Evolutionary conservation across 2,888 invertebrate species (phyloP), one percentile per base, ranked within the genome.

Genomic region (Oligia strigilis): DNA sequence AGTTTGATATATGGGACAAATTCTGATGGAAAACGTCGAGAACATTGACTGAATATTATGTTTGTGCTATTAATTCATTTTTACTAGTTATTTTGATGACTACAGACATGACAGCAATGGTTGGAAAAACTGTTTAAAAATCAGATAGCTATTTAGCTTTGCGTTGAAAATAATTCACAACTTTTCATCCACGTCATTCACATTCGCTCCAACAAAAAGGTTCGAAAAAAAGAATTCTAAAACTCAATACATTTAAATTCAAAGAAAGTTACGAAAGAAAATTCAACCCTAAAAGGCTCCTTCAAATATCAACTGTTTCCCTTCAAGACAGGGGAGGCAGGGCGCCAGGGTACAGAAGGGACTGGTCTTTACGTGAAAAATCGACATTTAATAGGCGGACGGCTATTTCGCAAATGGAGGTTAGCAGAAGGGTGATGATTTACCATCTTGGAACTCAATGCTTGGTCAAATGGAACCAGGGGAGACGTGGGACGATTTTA

Each of bases 371-470:
- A 94, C 92, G 94, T 96, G 96, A 97, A 95, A 96, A 96, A 97
- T 96, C 94, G 96, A 94, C 95, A 94, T 96, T 96, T 96, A 96
- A 96, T 96, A 96, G 96, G 94, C 93, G 94, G 91, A 91, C 92
- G 94, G 95, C 95, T 92, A 93, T 93, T 93, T 90, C 91, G 91
- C 88, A 92, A 92, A 93, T 92, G 91, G 92, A 91, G 86, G 87
- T 83, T 90, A 91, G 87, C 89, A 91, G 92, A 92, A 92, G 93
- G 93, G 93, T 92, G 93, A 93, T 93, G 93, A 93, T 93, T 93
- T 93, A 93, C 90, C 92, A 90, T 85, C 83, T 86, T 75, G 78
- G 83, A 82, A 88, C 87, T 90, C 86, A 86, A 85, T 84, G 84
- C 82, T 87, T 83, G 87, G 85, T 89, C 89, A 86, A 87, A 90